Percentiles rank a stretch among this genome's conserved stretches.
phyloP scores from a whole-genome alignment of 1,140 invertebrate species.

The Scaptomyza graminum region DNA sequence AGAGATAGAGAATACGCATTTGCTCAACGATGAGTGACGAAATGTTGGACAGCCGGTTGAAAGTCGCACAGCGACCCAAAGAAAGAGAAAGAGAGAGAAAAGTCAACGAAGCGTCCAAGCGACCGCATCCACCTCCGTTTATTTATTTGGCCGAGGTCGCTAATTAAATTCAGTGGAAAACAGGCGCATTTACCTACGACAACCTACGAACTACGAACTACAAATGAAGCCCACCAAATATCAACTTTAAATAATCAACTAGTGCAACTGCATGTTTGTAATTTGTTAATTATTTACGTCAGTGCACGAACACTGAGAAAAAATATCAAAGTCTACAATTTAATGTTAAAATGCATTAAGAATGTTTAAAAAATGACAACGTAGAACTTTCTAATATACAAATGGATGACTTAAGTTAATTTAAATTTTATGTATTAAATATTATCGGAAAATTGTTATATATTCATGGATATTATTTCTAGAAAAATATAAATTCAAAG shows the following conservation, averaged over 20 bases:
- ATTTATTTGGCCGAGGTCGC: conserved; percentile 65
- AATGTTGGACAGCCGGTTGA: conserved; percentile 44
- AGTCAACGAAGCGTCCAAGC: conserved; percentile 74
- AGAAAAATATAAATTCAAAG: too few species aligned
- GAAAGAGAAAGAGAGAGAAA: conserved; percentile 41
- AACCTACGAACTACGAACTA: conserved; percentile 17
- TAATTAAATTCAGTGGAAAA: conserved; percentile 82
- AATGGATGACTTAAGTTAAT: too few species aligned
- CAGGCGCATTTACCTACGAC: conserved; percentile 60
- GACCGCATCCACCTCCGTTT: conserved; percentile 79
- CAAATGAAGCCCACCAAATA: conserved; percentile 36
- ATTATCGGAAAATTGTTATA: too few species aligned
- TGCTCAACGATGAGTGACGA: conserved; percentile 74
- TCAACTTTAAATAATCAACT: conserved; percentile 63
- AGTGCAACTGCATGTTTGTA: conserved; percentile 36
- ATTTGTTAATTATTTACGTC: conserved; percentile 73
- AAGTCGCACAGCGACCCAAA: conserved; percentile 22
- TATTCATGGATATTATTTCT: too few species aligned
- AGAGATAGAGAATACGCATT: conserved; percentile 41
- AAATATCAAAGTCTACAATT: too few species aligned
- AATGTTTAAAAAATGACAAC: too few species aligned
- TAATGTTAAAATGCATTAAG: too few species aligned
- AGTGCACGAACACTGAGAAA: conserved; percentile 17
- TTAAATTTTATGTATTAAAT: too few species aligned
- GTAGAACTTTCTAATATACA: too few species aligned